Evolutionary conservation across 2,113 vertebrate species (phyloP).

Genomic region (Edolisoma coerulescens): DNA sequence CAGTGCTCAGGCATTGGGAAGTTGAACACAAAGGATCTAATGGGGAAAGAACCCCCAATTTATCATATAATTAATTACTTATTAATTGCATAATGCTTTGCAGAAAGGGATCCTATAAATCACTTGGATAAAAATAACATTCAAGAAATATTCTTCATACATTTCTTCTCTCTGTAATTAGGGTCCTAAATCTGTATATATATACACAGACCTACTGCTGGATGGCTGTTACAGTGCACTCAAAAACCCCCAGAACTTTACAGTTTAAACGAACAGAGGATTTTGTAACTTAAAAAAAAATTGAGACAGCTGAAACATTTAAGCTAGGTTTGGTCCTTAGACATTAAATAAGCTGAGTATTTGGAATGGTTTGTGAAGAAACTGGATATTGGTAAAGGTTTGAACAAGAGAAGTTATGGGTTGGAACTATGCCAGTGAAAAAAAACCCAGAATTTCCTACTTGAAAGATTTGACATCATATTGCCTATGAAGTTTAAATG

Average conservation of each 20-base stretch:
- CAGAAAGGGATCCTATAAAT: neutral
- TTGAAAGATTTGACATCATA: neutral
- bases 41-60: neutral
- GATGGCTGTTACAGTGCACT: neutral
- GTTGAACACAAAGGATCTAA: neutral
- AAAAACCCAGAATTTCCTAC: neutral
- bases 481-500: neutral
- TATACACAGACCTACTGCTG: neutral
- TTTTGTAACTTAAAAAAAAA: neutral
- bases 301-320: neutral
- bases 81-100: neutral
- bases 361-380: neutral
- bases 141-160: neutral
- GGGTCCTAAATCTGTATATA: neutral
- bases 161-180: neutral
- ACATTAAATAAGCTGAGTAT: neutral
- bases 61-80: neutral
- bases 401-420: neutral
- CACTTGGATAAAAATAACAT: neutral
- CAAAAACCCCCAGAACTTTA: fast-evolving
- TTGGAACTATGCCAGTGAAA: neutral
- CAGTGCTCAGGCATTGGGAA: neutral
- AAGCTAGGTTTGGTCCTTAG: neutral
- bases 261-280: neutral
- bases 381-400: neutral